A percentile compares a stretch with the other conserved stretches of the same genome.
These are phyloP conservation scores for Eudyptes chrysolophus DNA, from an alignment of 2,113 vertebrate species.

Conservation along the genomic window DNA sequence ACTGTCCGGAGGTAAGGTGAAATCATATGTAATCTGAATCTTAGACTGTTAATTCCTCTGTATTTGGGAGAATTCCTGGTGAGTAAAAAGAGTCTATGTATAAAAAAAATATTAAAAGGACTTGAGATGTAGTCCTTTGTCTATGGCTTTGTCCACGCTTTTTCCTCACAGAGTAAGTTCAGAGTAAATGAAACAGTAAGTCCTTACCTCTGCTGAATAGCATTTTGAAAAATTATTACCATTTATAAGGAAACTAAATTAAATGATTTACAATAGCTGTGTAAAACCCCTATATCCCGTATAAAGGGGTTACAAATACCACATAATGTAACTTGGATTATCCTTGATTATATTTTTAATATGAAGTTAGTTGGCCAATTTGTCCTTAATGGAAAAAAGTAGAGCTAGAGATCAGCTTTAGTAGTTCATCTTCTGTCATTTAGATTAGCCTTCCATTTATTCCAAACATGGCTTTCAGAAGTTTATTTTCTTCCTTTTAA, in stretches of 20 bases:
- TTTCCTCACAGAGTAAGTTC: not conserved
- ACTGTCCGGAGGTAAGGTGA: not conserved
- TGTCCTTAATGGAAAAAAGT: not conserved
- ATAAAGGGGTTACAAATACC: not conserved
- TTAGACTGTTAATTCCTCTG: not conserved
- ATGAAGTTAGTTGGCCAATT: not conserved
- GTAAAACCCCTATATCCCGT: not conserved
- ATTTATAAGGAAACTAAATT: not conserved
- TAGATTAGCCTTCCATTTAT: not conserved
- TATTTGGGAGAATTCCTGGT: not conserved
- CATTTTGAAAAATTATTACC: not conserved
- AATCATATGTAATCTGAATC: not conserved
- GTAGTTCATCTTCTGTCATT: not conserved
- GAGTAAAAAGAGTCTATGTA: not conserved
- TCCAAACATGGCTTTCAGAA: not conserved
- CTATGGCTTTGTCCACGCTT: not conserved
- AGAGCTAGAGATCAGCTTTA: not conserved
- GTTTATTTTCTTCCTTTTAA: not conserved
- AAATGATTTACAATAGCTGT: not conserved
- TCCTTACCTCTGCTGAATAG: not conserved
- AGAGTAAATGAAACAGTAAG: not conserved
- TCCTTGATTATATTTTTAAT: not conserved
- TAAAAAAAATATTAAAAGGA: not conserved
- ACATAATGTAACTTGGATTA: not conserved
- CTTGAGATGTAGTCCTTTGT: not conserved